Percentiles rank a stretch among this genome's conserved stretches.
Conservation (phyloP, 1,140 invertebrate genomes). For the Bradynema listronoti region DNA sequence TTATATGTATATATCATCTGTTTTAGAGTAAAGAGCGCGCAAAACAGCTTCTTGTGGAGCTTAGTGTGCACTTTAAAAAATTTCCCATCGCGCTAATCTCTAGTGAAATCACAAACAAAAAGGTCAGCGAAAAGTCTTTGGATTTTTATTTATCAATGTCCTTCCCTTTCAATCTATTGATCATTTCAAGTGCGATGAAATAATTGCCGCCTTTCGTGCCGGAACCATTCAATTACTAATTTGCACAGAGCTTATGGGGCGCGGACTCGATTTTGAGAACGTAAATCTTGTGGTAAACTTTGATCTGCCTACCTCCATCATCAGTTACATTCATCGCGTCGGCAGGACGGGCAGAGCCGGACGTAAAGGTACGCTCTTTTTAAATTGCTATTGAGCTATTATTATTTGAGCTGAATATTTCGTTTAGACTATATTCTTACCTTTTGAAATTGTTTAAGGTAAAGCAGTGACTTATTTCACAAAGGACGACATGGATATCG, state of each 20-base stretch:
- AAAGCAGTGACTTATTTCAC: conserved; percentile 91
- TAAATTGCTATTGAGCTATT: not conserved
- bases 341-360: conserved; percentile 82
- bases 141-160: conserved; percentile 15
- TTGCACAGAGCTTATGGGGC: conserved; percentile 89
- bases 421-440: too few relatives aligned
- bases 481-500: conserved; percentile 66
- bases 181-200: conserved; percentile 72
- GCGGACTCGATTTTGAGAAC: conserved; percentile 94
- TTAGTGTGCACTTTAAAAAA: conserved; percentile 73
- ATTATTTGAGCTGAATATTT: not conserved
- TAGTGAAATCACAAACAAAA: conserved; percentile 76
- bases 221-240: conserved; percentile 91
- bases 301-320: conserved; percentile 83
- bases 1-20: not conserved
- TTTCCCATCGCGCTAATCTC: conserved; percentile 88
- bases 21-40: conserved; percentile 74
- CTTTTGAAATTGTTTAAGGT: too few relatives aligned
- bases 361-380: conserved; percentile 63
- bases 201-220: conserved; percentile 77
- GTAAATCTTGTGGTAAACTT: conserved; percentile 95
- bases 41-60: conserved; percentile 79
- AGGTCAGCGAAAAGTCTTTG: conserved; percentile 64
- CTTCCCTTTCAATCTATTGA: too few relatives aligned
- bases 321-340: conserved; percentile 87